Evolutionary conservation across 1,140 invertebrate species (phyloP), one percentile per base, ranked within the genome.

Genomic region (Drosophila cardini): DNA sequence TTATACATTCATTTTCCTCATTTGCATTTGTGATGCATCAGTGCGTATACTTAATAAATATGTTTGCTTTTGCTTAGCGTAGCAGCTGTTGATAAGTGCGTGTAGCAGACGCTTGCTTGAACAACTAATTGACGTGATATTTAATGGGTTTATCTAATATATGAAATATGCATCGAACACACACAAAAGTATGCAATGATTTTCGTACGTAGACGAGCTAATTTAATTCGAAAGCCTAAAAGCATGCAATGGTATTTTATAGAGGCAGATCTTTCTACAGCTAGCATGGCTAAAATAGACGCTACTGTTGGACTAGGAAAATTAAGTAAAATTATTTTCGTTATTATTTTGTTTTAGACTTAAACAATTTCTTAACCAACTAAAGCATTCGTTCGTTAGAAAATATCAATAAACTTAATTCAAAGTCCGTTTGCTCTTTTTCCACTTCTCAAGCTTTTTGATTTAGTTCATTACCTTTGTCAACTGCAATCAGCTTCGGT

Each of bases 231-330:
- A 3, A 4, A 4, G 83, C 83, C 76, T 21, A 10, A 65, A 77
- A 87, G 83, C 73, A 80, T 86, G 83, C 84, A 74, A n/a, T 45
- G 34, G 38, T 76, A 50, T 36, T 61, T 10, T 32, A 13, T 10
- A 3, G 16, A 21, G 4, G 13, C 16, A 50, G 16, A n/a, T n/a
- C n/a, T n/a, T n/a, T n/a, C 32, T n/a, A 5, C 21, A 45, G 45
- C 15, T 38, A 13, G n/a, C 8, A 11, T 32, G 18, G 6, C 11
- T 10, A 36, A 57, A 13, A 1, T 7, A 32, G 55, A 61, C 45
- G 42, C 21, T 16, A 84, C 46, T 78, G 77, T n/a, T n/a, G n/a
- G n/a, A n/a, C n/a, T n/a, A n/a, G n/a, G 0, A 15, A 43, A 43
- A 40, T 40, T 40, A n/a, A n/a, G n/a, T n/a, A n/a, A n/a, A n/a